Conservation (phyloP, 2,797 vertebrate species). For the Pseudomugil gertrudae region DNA sequence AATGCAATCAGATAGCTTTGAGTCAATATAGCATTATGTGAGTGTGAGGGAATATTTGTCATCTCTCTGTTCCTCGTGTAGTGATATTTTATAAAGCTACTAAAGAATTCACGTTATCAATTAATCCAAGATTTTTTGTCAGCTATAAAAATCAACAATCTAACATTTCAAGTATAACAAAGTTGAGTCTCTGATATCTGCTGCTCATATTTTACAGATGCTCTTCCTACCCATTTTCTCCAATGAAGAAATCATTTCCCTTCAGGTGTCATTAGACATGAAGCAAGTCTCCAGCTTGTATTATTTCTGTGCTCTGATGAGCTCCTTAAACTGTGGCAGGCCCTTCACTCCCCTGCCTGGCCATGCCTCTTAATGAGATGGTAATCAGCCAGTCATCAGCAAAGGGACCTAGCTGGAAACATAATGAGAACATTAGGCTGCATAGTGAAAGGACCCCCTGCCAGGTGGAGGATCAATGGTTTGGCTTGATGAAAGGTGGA, state of each 20-base stretch:
- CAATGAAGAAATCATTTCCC: slow-evolving; percentile 60
- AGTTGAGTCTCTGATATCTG: slow-evolving; percentile 18
- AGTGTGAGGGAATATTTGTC: neutral
- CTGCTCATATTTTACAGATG: slow-evolving; percentile 19
- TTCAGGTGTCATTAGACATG: slow-evolving; percentile 63
- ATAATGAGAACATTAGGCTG: slow-evolving; percentile 83
- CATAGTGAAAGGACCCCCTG: slow-evolving; percentile 73
- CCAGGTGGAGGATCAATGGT: slow-evolving; percentile 75
- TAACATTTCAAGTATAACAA: slow-evolving; percentile 6
- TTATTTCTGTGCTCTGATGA: slow-evolving; percentile 76
- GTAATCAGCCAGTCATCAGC: slow-evolving; percentile 81
- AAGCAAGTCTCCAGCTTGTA: slow-evolving; percentile 63
- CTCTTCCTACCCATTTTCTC: slow-evolving; percentile 39
- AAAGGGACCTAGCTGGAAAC: slow-evolving; percentile 73
- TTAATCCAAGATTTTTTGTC: neutral
- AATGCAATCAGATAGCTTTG: slow-evolving; percentile 15
- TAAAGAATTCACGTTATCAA: neutral
- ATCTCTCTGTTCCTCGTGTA: slow-evolving; percentile 10
- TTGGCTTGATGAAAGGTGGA: slow-evolving; percentile 78
- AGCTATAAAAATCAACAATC: neutral
- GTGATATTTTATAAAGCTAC: slow-evolving; percentile 11
- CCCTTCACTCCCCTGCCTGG: slow-evolving; percentile 78
- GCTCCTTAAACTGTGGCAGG: slow-evolving; percentile 79
- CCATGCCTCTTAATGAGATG: slow-evolving; percentile 81
- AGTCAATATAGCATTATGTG: slow-evolving; percentile 1